Evolutionary conservation across 2,888 invertebrate species (phyloP).

Genomic region (Polia nebulosa): DNA sequence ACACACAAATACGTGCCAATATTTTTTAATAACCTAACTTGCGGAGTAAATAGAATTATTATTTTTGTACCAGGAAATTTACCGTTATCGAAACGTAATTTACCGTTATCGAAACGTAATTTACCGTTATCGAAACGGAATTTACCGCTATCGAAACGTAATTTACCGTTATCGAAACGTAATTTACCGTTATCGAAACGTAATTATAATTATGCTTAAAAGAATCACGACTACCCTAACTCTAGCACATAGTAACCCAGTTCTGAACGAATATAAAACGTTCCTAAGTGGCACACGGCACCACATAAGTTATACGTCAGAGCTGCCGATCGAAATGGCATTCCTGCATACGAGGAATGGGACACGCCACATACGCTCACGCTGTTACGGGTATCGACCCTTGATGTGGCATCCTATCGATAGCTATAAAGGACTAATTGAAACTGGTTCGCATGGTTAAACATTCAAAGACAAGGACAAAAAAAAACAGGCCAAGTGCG

Average conservation of each 20-base stretch:
- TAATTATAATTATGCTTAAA: background rate
- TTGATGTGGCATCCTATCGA: conserved; percentile 9
- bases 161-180: no score
- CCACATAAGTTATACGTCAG: conserved; percentile 35
- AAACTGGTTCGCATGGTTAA: background rate
- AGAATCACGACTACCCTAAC: background rate
- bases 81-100: no score
- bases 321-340: conserved; percentile 62
- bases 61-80: no score
- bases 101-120: no score
- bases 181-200: background rate
- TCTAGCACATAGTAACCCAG: conserved; percentile 38
- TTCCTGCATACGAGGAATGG: conserved; percentile 56
- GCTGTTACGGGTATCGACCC: conserved; percentile 63
- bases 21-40: no score
- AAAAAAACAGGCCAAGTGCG: no score
- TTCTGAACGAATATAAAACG: conserved; percentile 23
- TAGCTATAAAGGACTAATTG: background rate
- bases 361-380: conserved; percentile 68
- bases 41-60: no score
- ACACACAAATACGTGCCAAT: no score
- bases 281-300: conserved; percentile 30
- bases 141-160: no score
- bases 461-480: conserved; percentile 4
- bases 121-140: no score